Evolutionary conservation across 1,140 invertebrate genomes (phyloP), one percentile per base, ranked within the genome.

Genomic region (Musca vetustissima): DNA sequence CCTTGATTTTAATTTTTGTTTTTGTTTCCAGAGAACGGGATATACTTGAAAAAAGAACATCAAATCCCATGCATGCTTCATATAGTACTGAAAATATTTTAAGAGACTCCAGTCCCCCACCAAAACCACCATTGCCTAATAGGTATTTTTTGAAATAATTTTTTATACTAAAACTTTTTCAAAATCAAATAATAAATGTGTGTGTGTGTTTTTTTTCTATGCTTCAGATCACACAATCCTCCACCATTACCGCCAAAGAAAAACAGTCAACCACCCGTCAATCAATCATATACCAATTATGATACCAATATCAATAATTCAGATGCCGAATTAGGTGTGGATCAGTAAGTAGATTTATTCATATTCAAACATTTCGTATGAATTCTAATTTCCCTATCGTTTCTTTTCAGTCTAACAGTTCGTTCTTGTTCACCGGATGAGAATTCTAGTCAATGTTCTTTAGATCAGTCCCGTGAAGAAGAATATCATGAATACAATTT

Each of bases 101-200:
- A 69, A 73, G 86, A 69, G 87, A 89, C 82, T 85, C 85, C 72
- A 87, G 86, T 83, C 84, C 81, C 66, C 94, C 94, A 64, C 94
- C 94, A 3, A 96, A 96, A 84, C 94, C 94, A 52, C 93, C 94
- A 52, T 83, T 93, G 71, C 91, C 92, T 61, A 86, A 88, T 74
- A 85, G 88, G 88, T 88, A 83, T 77, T 22, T 36, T 66, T 24
- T n/a, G 22, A 13, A 28, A 57, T 14, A 7, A 2, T 28, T 24
- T n/a, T 57, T 57, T 28, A n/a, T n/a, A n/a, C n/a, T n/a, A 24
- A 24, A 11, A 8, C 21, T 21, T 55, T n/a, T n/a, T 55, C 14
- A 28, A 55, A 68, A 3, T n/a, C n/a, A n/a, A n/a, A n/a, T n/a
- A n/a, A n/a, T n/a, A n/a, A n/a, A n/a, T n/a, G n/a, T n/a, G n/a